Evolutionary conservation across 2,797 vertebrate genomes (phyloP).

Genomic region (Alca torda): DNA sequence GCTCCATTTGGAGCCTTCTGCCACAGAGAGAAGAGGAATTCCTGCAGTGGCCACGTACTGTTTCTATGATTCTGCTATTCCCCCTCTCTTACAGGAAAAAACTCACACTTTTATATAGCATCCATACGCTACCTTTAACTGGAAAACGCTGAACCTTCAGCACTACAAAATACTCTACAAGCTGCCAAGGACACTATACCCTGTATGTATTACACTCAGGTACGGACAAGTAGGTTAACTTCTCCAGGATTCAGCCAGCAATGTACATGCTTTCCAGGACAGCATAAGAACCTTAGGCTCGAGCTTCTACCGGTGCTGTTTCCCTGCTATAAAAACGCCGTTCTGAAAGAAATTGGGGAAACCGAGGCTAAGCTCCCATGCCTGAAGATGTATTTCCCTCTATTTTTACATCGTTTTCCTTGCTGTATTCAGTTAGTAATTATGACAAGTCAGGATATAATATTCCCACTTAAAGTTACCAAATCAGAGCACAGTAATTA

Average conservation of each 20-base stretch:
- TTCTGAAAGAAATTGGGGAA: neutral
- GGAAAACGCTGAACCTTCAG: neutral
- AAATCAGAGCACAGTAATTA: slow-evolving; percentile 36
- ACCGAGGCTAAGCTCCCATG: neutral
- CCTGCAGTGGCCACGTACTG: neutral
- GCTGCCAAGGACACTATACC: neutral
- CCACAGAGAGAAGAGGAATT: slow-evolving; percentile 7
- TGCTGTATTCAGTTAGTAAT: neutral
- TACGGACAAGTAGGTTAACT: neutral
- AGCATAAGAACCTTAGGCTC: neutral
- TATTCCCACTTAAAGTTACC: slow-evolving; percentile 6
- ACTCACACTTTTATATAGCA: neutral
- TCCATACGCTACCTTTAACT: neutral
- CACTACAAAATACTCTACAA: neutral
- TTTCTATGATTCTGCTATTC: neutral
- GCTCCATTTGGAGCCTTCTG: neutral
- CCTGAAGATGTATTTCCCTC: neutral
- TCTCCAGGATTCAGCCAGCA: neutral
- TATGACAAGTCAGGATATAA: slow-evolving; percentile 4
- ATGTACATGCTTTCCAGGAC: neutral
- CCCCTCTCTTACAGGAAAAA: neutral
- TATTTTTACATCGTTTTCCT: neutral
- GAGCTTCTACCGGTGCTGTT: accelerated
- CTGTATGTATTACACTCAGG: neutral
- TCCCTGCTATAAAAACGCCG: neutral